A percentile compares a stretch with the other conserved stretches of the same genome.
Evolutionary conservation across 2,797 vertebrate genomes (phyloP).

Genomic region (Notamacropus eugenii): DNA sequence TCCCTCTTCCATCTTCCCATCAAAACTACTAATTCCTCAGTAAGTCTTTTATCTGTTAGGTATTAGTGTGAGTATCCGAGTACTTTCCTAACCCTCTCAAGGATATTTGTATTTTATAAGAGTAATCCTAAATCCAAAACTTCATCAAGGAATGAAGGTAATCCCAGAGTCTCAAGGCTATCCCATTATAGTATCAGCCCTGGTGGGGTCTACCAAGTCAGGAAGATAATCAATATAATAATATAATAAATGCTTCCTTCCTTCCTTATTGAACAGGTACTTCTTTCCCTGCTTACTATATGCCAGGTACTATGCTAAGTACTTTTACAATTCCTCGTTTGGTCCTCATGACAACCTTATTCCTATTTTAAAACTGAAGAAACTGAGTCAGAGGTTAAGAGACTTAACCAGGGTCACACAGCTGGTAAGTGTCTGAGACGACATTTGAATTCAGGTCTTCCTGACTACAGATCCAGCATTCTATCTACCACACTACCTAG

Average conservation of each 20-base stretch:
- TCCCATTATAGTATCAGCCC: not conserved
- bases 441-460: not conserved
- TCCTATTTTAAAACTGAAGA: not conserved
- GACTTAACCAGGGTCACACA: not conserved
- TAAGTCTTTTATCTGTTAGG: not conserved
- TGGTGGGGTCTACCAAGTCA: not conserved
- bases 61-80: not conserved
- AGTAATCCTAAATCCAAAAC: not conserved
- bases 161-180: not conserved
- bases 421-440: not conserved
- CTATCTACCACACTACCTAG: not conserved
- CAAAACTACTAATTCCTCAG: not conserved
- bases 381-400: not conserved
- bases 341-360: not conserved
- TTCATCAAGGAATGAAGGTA: not conserved
- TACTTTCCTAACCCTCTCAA: not conserved
- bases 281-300: not conserved
- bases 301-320: not conserved
- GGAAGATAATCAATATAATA: not conserved
- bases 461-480: not conserved
- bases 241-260: not conserved
- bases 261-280: not conserved
- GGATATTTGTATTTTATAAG: not conserved
- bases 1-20: not conserved
- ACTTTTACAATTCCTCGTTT: not conserved